Base-by-base conservation (phyloP, 1,140 invertebrate genomes). In the Oedothorax gibbosus region DNA sequence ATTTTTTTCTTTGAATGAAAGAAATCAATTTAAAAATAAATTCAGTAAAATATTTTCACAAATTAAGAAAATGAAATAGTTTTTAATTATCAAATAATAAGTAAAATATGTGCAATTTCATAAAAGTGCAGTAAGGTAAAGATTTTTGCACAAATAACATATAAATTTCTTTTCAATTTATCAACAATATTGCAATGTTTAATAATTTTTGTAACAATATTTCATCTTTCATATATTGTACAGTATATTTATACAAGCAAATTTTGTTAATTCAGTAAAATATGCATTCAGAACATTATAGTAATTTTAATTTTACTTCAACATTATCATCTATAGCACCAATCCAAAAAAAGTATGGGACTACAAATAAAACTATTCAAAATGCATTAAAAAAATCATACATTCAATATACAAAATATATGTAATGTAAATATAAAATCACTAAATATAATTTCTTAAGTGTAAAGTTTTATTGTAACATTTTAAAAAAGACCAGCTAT, bases 171-270 rank as follows among this genome's bases (percentile, higher is more conserved):
- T 21, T 54, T 51, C 7, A 10, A 57, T 57, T 10, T 20, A 7
- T 75, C 72, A 75, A 75, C 72, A 75, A 35, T 75, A 75, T 75
- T 75, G 72, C 72, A 75, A 57, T 75, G 35, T 35, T 35, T 35
- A 35, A 35, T 49, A 54, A 9, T 57, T 57, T 75, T 57, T 75
- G 54, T 18, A 57, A 75, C 35, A 21, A 62, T 62, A 35, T 35
- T 35, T 35, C 35, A 35, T 35, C 35, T 35, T 35, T 35, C 35
- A 35, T 35, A 35, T 35, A 35, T 35, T 35, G 9, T 62, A 62
- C 18, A 62, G 14, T 18, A 62, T 15, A 62, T 18, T 15, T 15
- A 62, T 62, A 62, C 14, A 62, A 15, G 60, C 14, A 62, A 62
- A 62, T 15, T 62, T 18, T 62, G 14, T 62, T 15, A 62, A 62